Conservation (phyloP, 2,113 vertebrate genomes). For the Nothobranchius kuhntae region DNA sequence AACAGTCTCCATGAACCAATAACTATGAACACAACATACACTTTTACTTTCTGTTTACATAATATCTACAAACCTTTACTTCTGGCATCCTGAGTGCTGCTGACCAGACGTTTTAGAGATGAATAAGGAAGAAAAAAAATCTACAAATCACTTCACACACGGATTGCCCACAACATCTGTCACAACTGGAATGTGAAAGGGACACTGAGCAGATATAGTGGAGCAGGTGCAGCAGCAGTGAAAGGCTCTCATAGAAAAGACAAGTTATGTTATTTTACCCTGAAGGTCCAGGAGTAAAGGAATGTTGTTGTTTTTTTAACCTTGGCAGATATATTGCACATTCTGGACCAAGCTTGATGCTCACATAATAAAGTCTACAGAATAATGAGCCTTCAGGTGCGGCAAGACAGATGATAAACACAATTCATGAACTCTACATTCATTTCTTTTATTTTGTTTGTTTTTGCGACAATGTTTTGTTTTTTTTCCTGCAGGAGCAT, state of each 20-base stretch:
- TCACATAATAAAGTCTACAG: conserved; percentile 5
- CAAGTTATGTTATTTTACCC: conserved; percentile 10
- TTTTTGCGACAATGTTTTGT: neutral
- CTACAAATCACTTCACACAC: neutral
- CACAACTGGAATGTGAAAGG: neutral
- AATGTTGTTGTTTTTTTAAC: conserved; percentile 9
- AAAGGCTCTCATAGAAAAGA: conserved; percentile 12
- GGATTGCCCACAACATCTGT: neutral
- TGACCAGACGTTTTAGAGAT: neutral
- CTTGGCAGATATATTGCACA: conserved; percentile 6
- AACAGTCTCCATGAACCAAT: too few species aligned
- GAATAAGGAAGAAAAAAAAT: neutral
- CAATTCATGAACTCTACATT: conserved; percentile 5
- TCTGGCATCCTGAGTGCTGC: neutral
- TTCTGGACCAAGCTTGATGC: neutral
- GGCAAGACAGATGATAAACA: conserved; percentile 19
- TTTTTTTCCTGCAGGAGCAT: conserved; percentile 2
- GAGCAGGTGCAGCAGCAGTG: conserved; percentile 2
- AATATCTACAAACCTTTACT: neutral
- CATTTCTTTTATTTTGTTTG: neutral
- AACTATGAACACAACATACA: neutral
- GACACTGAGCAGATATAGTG: conserved; percentile 16
- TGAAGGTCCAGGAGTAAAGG: conserved; percentile 1
- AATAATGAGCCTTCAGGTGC: conserved; percentile 8
- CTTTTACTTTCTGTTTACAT: neutral